Percentiles rank a stretch among this genome's conserved stretches.
phyloP scores from a whole-genome alignment of 2,797 vertebrate genomes.

The Picus viridis region DNA sequence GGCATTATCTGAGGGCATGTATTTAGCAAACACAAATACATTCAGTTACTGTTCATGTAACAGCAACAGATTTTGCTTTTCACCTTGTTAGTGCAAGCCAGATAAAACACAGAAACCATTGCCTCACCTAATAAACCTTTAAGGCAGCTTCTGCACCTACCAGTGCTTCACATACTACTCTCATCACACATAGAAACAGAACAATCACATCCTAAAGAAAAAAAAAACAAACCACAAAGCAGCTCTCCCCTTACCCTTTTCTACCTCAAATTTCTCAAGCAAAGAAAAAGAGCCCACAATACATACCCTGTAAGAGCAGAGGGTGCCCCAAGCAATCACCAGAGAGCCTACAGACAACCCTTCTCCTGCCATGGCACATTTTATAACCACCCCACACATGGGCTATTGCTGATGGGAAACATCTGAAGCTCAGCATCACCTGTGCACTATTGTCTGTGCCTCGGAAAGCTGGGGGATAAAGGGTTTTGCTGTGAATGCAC shows the following conservation, averaged over 20 bases:
- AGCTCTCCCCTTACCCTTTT: not conserved
- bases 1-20: fast-evolving
- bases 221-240: not conserved
- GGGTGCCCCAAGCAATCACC: fast-evolving
- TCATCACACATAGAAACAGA: not conserved
- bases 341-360: not conserved
- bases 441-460: not conserved
- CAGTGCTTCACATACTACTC: not conserved
- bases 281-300: not conserved
- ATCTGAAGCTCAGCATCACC: slow-evolving; percentile 22
- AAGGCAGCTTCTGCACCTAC: not conserved
- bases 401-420: not conserved
- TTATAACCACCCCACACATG: slow-evolving; percentile 13
- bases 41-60: fast-evolving
- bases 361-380: not conserved
- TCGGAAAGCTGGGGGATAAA: not conserved
- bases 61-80: not conserved
- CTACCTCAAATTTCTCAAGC: not conserved
- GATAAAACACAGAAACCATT: not conserved
- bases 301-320: slow-evolving; percentile 29
- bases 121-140: not conserved
- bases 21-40: not conserved
- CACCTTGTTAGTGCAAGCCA: not conserved
- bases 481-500: not conserved
- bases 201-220: not conserved